phyloP scores from a whole-genome alignment of 2,888 invertebrate genomes.

The Callimorpha dominula region DNA sequence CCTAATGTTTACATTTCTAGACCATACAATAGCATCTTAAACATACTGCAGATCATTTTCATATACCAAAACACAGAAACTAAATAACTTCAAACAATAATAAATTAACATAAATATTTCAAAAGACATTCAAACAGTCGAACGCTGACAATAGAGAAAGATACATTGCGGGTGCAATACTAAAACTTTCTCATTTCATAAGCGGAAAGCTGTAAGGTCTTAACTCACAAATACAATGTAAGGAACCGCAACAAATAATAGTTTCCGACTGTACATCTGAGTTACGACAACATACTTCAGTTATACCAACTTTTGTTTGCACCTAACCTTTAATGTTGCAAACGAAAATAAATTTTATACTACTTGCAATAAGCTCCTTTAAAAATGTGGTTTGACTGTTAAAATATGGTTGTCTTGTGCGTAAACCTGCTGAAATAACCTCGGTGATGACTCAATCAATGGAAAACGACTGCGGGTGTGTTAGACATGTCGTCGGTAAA shows the following conservation, averaged over 20 bases:
- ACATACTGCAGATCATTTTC: neutral
- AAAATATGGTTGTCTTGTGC: conserved; percentile 51
- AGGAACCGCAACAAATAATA: conserved; percentile 82
- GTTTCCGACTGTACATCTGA: conserved; percentile 80
- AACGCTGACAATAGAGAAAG: conserved; percentile 30
- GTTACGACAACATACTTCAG: conserved; percentile 80
- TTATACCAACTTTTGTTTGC: conserved; percentile 46
- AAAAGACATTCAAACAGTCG: conserved; percentile 35
- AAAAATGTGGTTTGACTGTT: conserved; percentile 14
- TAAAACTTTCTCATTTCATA: conserved; percentile 68
- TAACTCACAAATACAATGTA: conserved; percentile 78
- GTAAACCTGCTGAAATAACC: conserved; percentile 76
- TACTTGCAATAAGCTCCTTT: conserved; percentile 14
- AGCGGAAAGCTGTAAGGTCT: conserved; percentile 72
- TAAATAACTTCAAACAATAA: conserved; percentile 14
- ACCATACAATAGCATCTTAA: conserved; percentile 5
- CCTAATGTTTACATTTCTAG: neutral
- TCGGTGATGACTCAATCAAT: conserved; percentile 83
- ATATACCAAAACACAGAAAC: conserved; percentile 4
- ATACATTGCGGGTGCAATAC: conserved; percentile 59
- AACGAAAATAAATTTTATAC: neutral
- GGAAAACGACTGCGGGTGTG: conserved; percentile 71
- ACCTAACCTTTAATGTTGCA: neutral
- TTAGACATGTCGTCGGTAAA: conserved; percentile 77
- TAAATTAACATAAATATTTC: conserved; percentile 18